Percentiles rank a stretch among this genome's conserved stretches.
Evolutionary conservation across 2,113 vertebrate genomes (phyloP).

Genomic region (Empidonax alnorum): DNA sequence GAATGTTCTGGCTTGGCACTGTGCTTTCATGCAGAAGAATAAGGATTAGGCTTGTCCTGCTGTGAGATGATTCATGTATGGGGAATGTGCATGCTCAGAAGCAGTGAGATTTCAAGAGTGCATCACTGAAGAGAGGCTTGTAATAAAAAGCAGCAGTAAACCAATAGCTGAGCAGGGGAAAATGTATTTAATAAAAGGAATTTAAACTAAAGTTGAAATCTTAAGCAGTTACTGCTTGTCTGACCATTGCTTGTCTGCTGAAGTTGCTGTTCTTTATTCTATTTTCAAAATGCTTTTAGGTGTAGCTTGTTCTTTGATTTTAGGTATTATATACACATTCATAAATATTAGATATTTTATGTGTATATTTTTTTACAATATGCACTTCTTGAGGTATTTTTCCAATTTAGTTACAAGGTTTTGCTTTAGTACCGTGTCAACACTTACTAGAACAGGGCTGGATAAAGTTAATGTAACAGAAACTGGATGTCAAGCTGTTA

Average conservation of each 20-base stretch:
- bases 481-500: neutral
- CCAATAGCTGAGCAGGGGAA: neutral
- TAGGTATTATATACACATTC: neutral
- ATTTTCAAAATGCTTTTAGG: neutral
- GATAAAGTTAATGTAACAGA: neutral
- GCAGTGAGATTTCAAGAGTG: neutral
- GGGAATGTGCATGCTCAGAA: conserved; percentile 54
- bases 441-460: neutral
- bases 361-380: neutral
- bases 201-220: neutral
- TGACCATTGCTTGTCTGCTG: neutral
- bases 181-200: neutral
- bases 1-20: neutral
- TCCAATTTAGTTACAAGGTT: neutral
- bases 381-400: neutral
- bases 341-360: neutral
- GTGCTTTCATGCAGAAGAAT: conserved; percentile 35
- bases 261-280: neutral
- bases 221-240: neutral
- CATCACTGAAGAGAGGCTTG: neutral
- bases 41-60: conserved; percentile 45
- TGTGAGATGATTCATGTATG: conserved; percentile 51
- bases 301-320: neutral
- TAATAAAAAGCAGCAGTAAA: neutral
- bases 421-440: neutral